Percentiles rank a stretch among this genome's conserved stretches.
Conservation (phyloP, 2,113 vertebrate genomes). For the Tapirus terrestris region DNA sequence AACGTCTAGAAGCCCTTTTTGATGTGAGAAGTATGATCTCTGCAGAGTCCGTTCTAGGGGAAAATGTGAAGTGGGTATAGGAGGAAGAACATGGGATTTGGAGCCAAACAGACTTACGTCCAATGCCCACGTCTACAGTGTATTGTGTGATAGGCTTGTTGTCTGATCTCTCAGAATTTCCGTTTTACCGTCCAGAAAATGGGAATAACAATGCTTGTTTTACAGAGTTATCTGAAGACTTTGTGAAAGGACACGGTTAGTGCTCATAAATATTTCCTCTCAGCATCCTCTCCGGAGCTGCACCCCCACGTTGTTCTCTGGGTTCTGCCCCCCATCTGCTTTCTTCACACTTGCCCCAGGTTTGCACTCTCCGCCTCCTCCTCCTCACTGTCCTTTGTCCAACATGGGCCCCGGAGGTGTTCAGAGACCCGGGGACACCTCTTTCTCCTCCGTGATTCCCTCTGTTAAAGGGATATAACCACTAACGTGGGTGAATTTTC, state of each 20-base stretch:
- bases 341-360: neutral
- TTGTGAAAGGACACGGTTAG: accelerated
- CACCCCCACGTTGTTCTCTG: neutral
- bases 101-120: neutral
- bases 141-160: neutral
- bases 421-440: neutral
- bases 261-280: neutral
- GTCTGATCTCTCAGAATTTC: neutral
- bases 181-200: neutral
- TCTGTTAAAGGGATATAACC: neutral
- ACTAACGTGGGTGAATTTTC: neutral
- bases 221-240: accelerated
- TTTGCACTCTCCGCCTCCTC: neutral
- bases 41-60: neutral
- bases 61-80: neutral
- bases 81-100: neutral
- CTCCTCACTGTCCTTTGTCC: neutral
- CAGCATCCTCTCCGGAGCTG: neutral
- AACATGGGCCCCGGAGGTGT: too few species aligned
- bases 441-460: neutral
- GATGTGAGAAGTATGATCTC: neutral
- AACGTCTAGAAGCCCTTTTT: neutral
- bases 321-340: neutral
- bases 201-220: neutral
- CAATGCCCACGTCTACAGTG: neutral